Percentiles rank a stretch among this genome's conserved stretches.
Conservation (phyloP, 1,140 invertebrate genomes). For the Armadillidium nasatum region DNA sequence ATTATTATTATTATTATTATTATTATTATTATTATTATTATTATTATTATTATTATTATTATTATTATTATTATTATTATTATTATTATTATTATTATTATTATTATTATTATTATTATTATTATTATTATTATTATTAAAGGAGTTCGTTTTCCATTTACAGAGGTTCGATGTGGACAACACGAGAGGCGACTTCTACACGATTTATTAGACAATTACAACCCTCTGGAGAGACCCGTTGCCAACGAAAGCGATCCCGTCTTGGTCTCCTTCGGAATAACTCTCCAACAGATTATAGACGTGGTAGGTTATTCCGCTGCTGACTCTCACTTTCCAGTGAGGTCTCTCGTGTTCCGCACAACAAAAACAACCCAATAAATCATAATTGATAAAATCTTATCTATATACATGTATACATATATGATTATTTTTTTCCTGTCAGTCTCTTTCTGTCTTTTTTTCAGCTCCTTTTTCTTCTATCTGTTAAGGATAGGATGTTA, state of each 20-base stretch:
- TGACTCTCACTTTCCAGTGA: neutral
- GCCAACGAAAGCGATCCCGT: constrained; percentile 93
- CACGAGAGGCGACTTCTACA: constrained; percentile 90
- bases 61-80: constrained; percentile 12
- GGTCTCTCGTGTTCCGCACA: too few relatives aligned
- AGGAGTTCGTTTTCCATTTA: neutral
- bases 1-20: neutral
- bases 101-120: neutral
- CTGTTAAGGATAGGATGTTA: too few relatives aligned
- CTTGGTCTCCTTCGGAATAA: constrained; percentile 92
- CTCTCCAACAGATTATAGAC: constrained; percentile 99
- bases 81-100: neutral
- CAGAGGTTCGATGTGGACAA: constrained; percentile 56
- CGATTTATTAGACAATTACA: constrained; percentile 90
- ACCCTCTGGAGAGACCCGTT: constrained; percentile 93
- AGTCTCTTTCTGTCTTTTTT: too few relatives aligned
- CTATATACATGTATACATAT: too few relatives aligned
- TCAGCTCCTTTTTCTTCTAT: too few relatives aligned
- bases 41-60: neutral
- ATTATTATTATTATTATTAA: neutral
- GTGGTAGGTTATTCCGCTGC: constrained; percentile 71
- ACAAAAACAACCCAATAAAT: too few relatives aligned
- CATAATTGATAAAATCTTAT: too few relatives aligned
- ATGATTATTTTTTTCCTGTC: too few relatives aligned
- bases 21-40: neutral